A percentile compares a stretch with the other conserved stretches of the same genome.
Evolutionary conservation across 2,888 invertebrate species (phyloP).

Genomic region (Fissipunctia ypsillon): DNA sequence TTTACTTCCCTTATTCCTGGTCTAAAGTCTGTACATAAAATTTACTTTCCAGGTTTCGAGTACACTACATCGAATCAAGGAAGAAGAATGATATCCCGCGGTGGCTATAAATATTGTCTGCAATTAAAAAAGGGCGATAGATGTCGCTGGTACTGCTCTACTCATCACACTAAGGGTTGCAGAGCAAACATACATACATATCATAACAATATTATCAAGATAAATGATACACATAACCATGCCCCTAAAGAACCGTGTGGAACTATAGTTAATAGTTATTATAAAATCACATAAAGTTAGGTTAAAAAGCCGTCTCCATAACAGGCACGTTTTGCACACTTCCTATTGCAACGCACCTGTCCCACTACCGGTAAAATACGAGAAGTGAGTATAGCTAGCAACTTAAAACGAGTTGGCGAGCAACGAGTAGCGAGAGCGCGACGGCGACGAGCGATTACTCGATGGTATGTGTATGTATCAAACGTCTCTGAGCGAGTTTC

Average conservation of each 20-base stretch:
- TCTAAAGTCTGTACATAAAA: background rate
- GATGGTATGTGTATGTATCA: too few species aligned
- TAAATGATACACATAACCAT: slow-evolving; percentile 35
- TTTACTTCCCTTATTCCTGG: background rate
- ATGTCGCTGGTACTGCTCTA: slow-evolving; percentile 65
- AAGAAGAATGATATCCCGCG: slow-evolving; percentile 24
- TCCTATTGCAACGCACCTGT: background rate
- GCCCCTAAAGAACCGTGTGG: background rate
- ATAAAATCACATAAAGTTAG: background rate
- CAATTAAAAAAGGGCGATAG: slow-evolving; percentile 21
- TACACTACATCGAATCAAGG: slow-evolving; percentile 35
- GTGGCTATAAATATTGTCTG: slow-evolving; percentile 29
- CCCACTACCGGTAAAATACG: background rate
- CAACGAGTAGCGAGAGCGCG: background rate
- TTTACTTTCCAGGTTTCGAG: slow-evolving; percentile 12
- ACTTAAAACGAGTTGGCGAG: background rate
- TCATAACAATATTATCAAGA: background rate
- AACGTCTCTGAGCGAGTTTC: too few species aligned
- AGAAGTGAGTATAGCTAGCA: background rate
- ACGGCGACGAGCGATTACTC: background rate
- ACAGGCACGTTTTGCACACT: background rate
- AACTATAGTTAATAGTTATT: background rate
- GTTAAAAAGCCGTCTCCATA: too few species aligned
- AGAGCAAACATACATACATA: slow-evolving; percentile 43
- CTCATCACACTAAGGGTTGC: slow-evolving; percentile 63